phyloP scores from a whole-genome alignment of 2,113 vertebrate species.

The Tetrao urogallus region DNA sequence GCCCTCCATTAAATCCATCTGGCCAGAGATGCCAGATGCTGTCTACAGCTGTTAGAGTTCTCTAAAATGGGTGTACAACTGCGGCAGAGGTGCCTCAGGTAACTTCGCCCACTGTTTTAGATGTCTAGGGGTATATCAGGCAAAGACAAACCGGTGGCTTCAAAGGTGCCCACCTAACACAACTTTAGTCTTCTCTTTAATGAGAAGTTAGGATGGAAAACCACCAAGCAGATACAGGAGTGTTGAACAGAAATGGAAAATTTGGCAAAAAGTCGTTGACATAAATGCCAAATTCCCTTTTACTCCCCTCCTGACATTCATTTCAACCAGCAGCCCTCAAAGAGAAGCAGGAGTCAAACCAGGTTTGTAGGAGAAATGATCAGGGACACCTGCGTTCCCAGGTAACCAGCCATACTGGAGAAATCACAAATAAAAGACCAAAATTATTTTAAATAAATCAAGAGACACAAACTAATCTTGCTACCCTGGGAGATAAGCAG shows the following conservation, averaged over 20 bases:
- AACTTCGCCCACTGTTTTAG: not conserved
- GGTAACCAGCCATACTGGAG: not conserved
- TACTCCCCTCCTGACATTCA: not conserved
- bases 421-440: conserved; percentile 15
- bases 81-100: not conserved
- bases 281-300: not conserved
- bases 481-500: not conserved
- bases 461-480: not conserved
- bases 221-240: not conserved
- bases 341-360: not conserved
- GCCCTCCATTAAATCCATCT: not conserved
- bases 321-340: not conserved
- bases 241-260: not conserved
- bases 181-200: not conserved
- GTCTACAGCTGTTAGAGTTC: not conserved
- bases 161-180: not conserved
- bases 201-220: not conserved
- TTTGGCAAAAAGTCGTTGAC: not conserved
- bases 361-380: not conserved
- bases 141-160: not conserved
- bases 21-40: not conserved
- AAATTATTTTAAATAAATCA: not conserved
- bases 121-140: not conserved
- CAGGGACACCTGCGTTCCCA: not conserved
- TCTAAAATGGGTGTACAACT: not conserved